Evolutionary conservation across 1,140 invertebrate genomes (phyloP).

Genomic region (Neodiprion pinetum): DNA sequence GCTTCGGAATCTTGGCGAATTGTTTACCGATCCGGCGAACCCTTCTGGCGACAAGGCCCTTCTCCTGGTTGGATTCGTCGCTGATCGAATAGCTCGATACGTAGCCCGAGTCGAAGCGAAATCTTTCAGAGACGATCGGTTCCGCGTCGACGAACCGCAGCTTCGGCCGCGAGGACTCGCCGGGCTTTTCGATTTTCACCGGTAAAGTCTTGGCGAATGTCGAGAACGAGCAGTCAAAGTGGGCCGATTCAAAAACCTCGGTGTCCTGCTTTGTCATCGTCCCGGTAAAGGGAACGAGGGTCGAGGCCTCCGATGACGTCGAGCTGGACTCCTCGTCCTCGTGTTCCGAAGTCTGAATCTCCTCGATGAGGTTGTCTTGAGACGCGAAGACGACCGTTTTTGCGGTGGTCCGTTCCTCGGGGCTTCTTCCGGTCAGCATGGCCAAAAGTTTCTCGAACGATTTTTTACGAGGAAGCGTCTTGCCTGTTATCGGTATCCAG

Average conservation of each 20-base stretch:
- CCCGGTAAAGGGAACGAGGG: constrained; percentile 19
- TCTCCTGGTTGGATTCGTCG: too few species aligned
- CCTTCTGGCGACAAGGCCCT: too few species aligned
- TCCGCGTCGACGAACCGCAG: too few species aligned
- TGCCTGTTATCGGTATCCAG: constrained; percentile 39
- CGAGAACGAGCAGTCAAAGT: not conserved
- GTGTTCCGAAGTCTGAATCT: constrained; percentile 37
- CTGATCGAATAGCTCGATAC: too few species aligned
- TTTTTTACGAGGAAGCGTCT: constrained; percentile 40
- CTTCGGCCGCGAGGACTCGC: too few species aligned
- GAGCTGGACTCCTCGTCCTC: constrained; percentile 32
- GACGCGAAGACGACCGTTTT: constrained; percentile 27
- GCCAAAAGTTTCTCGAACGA: constrained; percentile 42
- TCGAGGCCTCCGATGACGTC: constrained; percentile 27
- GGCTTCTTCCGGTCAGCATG: constrained; percentile 21
- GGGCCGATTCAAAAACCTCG: not conserved
- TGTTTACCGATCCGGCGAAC: not conserved
- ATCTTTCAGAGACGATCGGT: too few species aligned
- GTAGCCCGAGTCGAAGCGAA: too few species aligned
- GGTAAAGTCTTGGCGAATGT: too few species aligned
- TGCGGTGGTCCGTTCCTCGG: not conserved
- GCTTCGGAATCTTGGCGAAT: constrained; percentile 26
- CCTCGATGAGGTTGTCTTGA: constrained; percentile 27
- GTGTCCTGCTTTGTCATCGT: constrained; percentile 15
- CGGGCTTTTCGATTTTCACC: too few species aligned